Conservation (phyloP, 2,113 vertebrate species). For the Thunnus thynnus region DNA sequence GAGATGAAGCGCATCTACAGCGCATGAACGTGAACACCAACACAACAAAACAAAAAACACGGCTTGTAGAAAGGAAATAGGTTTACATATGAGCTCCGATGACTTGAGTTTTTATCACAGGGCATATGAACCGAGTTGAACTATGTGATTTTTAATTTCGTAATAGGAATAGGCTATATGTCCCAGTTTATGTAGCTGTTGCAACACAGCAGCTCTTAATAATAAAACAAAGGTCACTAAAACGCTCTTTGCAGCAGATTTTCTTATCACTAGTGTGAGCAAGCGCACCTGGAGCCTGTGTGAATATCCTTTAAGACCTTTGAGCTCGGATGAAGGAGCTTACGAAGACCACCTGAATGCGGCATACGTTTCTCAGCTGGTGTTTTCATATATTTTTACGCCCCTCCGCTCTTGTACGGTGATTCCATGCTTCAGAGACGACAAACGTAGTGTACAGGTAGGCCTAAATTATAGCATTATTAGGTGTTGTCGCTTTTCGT, state of each 20-base stretch:
- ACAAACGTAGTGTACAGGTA: slow-evolving; percentile 81
- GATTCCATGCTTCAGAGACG: slow-evolving; percentile 81
- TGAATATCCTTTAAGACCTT: too few relatives aligned
- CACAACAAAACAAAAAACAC: not conserved
- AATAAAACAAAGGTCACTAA: not conserved
- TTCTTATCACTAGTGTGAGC: not conserved
- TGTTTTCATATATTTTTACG: slow-evolving; percentile 69
- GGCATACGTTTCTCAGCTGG: slow-evolving; percentile 66
- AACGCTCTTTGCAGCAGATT: fast-evolving
- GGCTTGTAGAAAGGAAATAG: fast-evolving
- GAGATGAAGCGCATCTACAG: too few relatives aligned
- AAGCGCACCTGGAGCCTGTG: not conserved
- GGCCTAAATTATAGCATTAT: slow-evolving; percentile 22
- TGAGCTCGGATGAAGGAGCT: fast-evolving
- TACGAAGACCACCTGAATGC: slow-evolving; percentile 53
- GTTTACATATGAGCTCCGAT: not conserved
- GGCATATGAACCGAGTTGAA: not conserved
- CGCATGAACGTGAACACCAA: not conserved
- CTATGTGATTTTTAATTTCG: not conserved
- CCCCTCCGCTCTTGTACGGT: slow-evolving; percentile 53
- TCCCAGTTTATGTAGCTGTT: not conserved
- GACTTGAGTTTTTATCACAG: not conserved
- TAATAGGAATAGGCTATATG: not conserved
- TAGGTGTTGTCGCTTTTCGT: slow-evolving; percentile 4
- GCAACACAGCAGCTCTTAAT: not conserved